A percentile compares a stretch with the other conserved stretches of the same genome.
Evolutionary conservation across 2,113 vertebrate genomes (phyloP).

Genomic region (Carassius gibelio): DNA sequence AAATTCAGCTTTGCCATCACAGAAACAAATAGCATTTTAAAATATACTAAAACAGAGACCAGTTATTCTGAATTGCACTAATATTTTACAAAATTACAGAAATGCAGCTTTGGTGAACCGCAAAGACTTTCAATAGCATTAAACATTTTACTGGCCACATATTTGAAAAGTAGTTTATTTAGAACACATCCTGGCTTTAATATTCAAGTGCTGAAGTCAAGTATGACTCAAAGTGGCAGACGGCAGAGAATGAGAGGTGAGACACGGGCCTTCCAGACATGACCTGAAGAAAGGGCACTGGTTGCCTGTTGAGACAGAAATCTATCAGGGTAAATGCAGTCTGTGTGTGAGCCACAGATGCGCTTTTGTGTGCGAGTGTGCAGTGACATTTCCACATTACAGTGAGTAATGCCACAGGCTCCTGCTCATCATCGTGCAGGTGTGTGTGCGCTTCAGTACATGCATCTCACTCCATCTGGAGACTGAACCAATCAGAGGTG

Average conservation of each 20-base stretch:
- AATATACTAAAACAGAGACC: background rate
- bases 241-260: background rate
- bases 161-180: background rate
- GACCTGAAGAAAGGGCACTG: constrained; percentile 21
- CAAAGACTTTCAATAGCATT: background rate
- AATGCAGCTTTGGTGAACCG: background rate
- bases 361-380: constrained; percentile 30
- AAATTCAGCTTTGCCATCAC: background rate
- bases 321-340: constrained; percentile 29
- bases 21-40: background rate
- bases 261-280: background rate
- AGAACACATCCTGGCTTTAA: background rate
- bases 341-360: constrained; percentile 1
- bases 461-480: constrained; percentile 28
- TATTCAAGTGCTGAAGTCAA: background rate
- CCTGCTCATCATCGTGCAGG: constrained; percentile 3
- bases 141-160: background rate
- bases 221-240: constrained; percentile 6
- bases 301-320: constrained; percentile 31
- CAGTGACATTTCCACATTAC: constrained; percentile 48
- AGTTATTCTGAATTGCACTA: no score
- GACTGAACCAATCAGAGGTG: constrained; percentile 45
- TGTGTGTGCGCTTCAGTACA: background rate
- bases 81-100: background rate
- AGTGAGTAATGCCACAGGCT: constrained; percentile 46